Base-by-base conservation (phyloP, 2,888 invertebrate genomes). In the Acanthosepion lycidas region DNA sequence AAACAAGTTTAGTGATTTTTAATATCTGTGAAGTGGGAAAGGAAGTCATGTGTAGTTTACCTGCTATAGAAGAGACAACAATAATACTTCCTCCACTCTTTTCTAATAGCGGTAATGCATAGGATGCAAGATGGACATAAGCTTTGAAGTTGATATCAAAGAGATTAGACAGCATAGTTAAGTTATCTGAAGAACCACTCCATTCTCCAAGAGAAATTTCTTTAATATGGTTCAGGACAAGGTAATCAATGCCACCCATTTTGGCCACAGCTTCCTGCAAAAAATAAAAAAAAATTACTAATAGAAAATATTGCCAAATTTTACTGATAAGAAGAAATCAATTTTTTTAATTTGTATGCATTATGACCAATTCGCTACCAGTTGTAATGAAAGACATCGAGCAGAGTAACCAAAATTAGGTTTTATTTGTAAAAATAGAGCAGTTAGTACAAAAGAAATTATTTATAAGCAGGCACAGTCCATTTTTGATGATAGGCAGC, bases 151-250 rank as follows among this genome's bases (percentile, higher is more conserved):
- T 97, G 55, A 97, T 96, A 55, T 96, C 96, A 23, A 97, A 94
- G 20, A 96, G 95, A 28, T 95, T 95, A 64, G 96, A 95, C 15
- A 97, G 95, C 20, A 95, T 51, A 0, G 96, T 96, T 1, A 97
- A 95, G 95, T 97, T 97, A 12, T 96, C 95, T 0, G 26, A 78
- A 12, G 96, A 95, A 1, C 97, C 97, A 18, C 94, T 95, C 97
- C 97, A 97, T 42, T 95, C 92, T 0, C 96, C 96, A n/a, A 97
- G 96, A 18, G 96, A 95, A 20, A 96, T 96, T 3, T 95, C 95
- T 20, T 96, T 95, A 94, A 97, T 97, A 95, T 97, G 97, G 95
- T 97, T 97, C 53, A 97, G 95, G 12, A 97, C 97, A n/a, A 97
- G 95, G 64, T 96, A 96, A 95, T 97, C 97, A 33, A 97, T 94